A percentile compares a stretch with the other conserved stretches of the same genome.
These are phyloP conservation scores for Gymnoscelis rufifasciata DNA, from an alignment of 2,888 invertebrate genomes.

Conservation along the genomic window DNA sequence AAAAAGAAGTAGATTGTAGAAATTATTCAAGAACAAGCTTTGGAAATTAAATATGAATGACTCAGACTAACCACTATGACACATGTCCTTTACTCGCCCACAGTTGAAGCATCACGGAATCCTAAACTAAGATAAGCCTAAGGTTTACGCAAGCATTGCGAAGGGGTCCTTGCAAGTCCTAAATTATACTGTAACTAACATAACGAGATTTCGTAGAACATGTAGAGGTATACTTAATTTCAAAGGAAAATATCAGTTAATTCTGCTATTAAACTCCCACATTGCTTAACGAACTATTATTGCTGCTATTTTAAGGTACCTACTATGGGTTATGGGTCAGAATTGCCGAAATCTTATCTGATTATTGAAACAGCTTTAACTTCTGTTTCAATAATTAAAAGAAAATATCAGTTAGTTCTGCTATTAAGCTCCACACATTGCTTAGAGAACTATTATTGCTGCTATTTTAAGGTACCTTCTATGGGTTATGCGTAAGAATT, in stretches of 20 bases:
- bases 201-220: constrained; percentile 22
- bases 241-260: constrained; percentile 47
- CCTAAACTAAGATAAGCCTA: background rate
- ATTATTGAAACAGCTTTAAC: no score
- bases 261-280: constrained; percentile 53
- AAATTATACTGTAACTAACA: background rate
- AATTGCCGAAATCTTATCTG: no score
- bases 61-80: no score
- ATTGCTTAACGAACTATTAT: constrained; percentile 10
- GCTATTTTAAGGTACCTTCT: constrained; percentile 21
- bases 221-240: constrained; percentile 42
- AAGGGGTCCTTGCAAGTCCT: constrained; percentile 4
- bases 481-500: no score
- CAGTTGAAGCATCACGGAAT: no score
- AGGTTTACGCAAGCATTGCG: background rate
- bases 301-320: constrained; percentile 8
- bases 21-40: no score
- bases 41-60: no score
- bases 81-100: no score
- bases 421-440: constrained; percentile 49
- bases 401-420: constrained; percentile 49
- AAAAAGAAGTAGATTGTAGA: no score
- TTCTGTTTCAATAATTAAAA: no score
- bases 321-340: constrained; percentile 35
- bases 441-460: constrained; percentile 10